Base-by-base conservation (phyloP, 1,140 invertebrate genomes). In the Brachionus sp. region DNA sequence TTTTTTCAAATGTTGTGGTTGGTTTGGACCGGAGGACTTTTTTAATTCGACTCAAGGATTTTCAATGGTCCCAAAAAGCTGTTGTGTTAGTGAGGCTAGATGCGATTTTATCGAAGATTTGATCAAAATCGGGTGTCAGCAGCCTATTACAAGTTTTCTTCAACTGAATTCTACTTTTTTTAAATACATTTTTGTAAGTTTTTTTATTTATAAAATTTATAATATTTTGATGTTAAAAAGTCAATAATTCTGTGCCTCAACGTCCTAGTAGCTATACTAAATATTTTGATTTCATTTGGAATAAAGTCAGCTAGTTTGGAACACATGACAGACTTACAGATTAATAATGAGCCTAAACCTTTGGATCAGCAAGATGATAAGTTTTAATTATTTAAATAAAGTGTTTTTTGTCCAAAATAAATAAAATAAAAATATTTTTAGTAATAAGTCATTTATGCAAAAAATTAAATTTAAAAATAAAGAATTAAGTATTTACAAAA, bases 1-100 rank as follows among this genome's bases (percentile, higher is more conserved):
- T 70, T 70, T 39, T 70, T 37, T 37, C 16, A 39, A 70, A 70
- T 70, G 66, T 39, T 70, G 66, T 39, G 66, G 66, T 12, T 70
- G 66, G 66, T 19, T 39, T 37, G 66, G 66, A 10, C 66, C 29
- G 12, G 33, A 70, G 16, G 66, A 70, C n/a, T 70, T 16, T 70
- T 70, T 37, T 3, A 39, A 39, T 19, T 19, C 16, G 5, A 37
- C 35, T 3, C n/a, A 39, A 9, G 37, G 37, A n/a, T 37, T 37
- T 37, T 39, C 66, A 0, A 19, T 70, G 16, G 37, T 70, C 5
- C 66, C 66, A 16, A 37, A 39, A 19, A 70, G 66, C 37, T 70
- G 66, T 16, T 70, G 66, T 19, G n/a, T 37, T 7, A 9, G 6
- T 39, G 4, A n/a, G 6, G 35, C 13, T 4, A 37, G 16, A 2